Base-by-base conservation (phyloP, 2,888 invertebrate species). In the Trachelus stipa region DNA sequence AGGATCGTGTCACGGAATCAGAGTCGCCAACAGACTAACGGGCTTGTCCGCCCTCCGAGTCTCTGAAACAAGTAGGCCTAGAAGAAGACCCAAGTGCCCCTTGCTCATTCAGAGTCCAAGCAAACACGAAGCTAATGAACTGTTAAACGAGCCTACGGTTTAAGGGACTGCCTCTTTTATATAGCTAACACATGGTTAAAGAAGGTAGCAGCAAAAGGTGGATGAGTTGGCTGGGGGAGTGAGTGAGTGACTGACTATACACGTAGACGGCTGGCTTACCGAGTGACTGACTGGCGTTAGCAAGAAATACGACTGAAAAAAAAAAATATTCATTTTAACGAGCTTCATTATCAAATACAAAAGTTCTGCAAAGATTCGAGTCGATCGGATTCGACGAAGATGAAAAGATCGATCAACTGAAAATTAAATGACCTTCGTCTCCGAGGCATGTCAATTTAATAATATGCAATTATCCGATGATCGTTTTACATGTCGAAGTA, bases 81-180 rank as follows among this genome's bases (percentile, higher is more conserved):
- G 56, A 56, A 23, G 56, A 56, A 56, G 56, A 56, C 31, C 71
- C 71, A 23, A 71, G 71, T 71, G 71, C 71, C 34, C 23, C 71
- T 31, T 31, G 34, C 71, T 84, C 83, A 86, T 85, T 86, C 81
- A 81, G 74, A 74, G 78, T 78, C 78, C 81, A 77, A 79, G 80
- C 79, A 82, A 80, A 77, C 79, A 81, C 83, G 80, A 73, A 79
- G 79, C 83, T 86, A 86, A 86, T 87, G 86, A 86, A 87, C 86
- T 81, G 86, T 84, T 86, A 85, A 87, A 86, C 83, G 81, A 86
- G 87, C 83, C 81, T 81, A 80, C 80, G 81, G 79, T 56, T 56
- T 23, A 56, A 56, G 56, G 56, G 56, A 56, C 56, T 6, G 56
- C 56, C 56, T 15, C 56, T 56, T 76, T 30, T 68, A 76, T 73